Evolutionary conservation across 1,140 invertebrate genomes (phyloP).

Genomic region (Hyposmocoma kahamanoa): DNA sequence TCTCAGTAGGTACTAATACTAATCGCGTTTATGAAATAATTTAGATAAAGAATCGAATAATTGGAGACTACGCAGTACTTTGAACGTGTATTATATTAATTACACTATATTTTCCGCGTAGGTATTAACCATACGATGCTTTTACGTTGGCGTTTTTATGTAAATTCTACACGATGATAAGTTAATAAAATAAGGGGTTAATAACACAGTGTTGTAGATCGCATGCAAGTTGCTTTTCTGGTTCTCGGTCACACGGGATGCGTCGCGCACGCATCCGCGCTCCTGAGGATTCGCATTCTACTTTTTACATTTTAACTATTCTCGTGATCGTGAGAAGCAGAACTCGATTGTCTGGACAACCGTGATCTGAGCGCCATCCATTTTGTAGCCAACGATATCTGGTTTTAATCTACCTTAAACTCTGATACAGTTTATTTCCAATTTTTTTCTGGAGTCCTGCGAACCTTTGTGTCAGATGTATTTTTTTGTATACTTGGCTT

Average conservation of each 20-base stretch:
- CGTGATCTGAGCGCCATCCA: constrained; percentile 17
- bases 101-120: no score
- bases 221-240: constrained; percentile 9
- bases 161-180: no score
- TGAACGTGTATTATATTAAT: no score
- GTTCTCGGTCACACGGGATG: constrained; percentile 34
- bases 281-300: constrained; percentile 46
- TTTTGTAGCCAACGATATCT: constrained; percentile 16
- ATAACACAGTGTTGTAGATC: constrained; percentile 11
- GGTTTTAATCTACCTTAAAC: constrained; percentile 20
- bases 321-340: constrained; percentile 52
- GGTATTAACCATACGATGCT: no score
- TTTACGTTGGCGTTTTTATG: no score
- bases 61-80: no score
- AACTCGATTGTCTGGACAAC: constrained; percentile 22
- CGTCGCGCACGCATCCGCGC: constrained; percentile 34
- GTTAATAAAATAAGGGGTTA: background rate
- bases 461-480: no score
- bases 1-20: no score
- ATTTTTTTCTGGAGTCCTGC: constrained; percentile 18
- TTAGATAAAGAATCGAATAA: no score
- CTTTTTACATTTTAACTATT: constrained; percentile 48
- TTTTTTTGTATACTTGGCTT: no score
- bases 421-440: constrained; percentile 21
- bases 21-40: no score